Percentiles rank a stretch among this genome's conserved stretches.
Conservation (phyloP, 1,140 invertebrate genomes). For the Coenobita brevimanus region DNA sequence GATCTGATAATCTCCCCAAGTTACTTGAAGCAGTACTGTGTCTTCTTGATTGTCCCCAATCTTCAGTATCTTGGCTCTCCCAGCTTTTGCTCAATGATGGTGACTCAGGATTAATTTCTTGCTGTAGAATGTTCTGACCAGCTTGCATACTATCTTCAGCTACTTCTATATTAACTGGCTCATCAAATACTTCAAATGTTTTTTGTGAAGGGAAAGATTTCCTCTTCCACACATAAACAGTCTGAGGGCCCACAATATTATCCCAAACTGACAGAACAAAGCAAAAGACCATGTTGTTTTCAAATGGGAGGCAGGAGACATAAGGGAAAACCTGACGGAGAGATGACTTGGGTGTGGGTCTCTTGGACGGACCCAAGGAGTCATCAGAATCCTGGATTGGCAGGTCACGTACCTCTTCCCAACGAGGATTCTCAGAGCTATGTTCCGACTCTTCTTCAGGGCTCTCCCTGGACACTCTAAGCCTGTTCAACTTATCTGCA, state of each 20-base stretch:
- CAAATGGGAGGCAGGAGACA: constrained; percentile 65
- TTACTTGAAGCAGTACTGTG: constrained; percentile 20
- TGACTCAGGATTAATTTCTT: neutral
- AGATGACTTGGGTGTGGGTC: constrained; percentile 15
- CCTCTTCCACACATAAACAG: constrained; percentile 68
- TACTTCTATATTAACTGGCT: constrained; percentile 11
- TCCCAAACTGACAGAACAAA: constrained; percentile 69
- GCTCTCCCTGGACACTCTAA: constrained; percentile 24
- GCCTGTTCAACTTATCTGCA: constrained; percentile 42
- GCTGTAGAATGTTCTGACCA: neutral
- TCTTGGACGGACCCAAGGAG: neutral
- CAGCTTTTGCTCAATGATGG: neutral
- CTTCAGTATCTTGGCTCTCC: neutral
- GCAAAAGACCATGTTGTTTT: constrained; percentile 68
- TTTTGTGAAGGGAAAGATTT: constrained; percentile 56
- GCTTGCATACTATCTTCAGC: constrained; percentile 17
- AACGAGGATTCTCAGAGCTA: constrained; percentile 34
- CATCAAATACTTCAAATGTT: constrained; percentile 41
- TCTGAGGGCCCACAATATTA: constrained; percentile 68
- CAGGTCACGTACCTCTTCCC: neutral
- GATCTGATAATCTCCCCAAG: neutral
- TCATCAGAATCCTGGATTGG: neutral
- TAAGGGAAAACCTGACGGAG: constrained; percentile 61
- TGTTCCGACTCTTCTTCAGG: constrained; percentile 5
- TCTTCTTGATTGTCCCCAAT: neutral